phyloP scores from a whole-genome alignment of 2,888 invertebrate species.

The Tiliacea citrago region DNA sequence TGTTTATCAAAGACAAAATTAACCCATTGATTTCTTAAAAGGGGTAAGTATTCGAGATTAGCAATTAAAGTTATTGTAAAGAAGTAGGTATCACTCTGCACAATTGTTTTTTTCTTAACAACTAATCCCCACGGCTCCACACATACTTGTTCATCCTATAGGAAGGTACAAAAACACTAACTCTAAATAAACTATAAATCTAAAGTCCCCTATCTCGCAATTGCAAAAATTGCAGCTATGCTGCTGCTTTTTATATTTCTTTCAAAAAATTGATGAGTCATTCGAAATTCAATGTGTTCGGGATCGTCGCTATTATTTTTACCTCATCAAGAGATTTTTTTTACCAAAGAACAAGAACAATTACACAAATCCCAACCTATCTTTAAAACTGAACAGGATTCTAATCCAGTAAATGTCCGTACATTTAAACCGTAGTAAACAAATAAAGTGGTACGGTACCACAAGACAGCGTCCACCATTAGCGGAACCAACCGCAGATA shows the following conservation, averaged over 20 bases:
- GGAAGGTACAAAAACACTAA: background rate
- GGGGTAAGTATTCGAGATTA: no score
- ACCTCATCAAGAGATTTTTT: background rate
- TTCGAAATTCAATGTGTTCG: background rate
- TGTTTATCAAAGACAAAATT: background rate
- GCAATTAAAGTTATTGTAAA: background rate
- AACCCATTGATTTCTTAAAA: background rate
- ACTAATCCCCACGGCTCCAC: no score
- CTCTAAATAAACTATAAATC: slow-evolving; percentile 10
- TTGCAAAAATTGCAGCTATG: no score
- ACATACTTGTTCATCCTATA: background rate
- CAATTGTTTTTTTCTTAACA: background rate
- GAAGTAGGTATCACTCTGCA: background rate
- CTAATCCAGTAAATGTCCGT: slow-evolving; percentile 14
- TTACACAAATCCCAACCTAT: background rate
- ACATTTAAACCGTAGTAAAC: slow-evolving; percentile 40
- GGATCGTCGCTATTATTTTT: background rate
- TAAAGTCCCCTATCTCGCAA: background rate
- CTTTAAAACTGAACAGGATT: slow-evolving; percentile 5
- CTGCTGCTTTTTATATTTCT: background rate
- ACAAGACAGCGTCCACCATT: slow-evolving; percentile 53
- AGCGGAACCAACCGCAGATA: slow-evolving; percentile 41
- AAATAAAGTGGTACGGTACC: slow-evolving; percentile 34
- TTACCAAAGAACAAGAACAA: background rate
- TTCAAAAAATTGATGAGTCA: background rate